These are phyloP conservation scores for Heterodera schachtii DNA, from an alignment of 1,140 invertebrate genomes.

Conservation along the genomic window DNA sequence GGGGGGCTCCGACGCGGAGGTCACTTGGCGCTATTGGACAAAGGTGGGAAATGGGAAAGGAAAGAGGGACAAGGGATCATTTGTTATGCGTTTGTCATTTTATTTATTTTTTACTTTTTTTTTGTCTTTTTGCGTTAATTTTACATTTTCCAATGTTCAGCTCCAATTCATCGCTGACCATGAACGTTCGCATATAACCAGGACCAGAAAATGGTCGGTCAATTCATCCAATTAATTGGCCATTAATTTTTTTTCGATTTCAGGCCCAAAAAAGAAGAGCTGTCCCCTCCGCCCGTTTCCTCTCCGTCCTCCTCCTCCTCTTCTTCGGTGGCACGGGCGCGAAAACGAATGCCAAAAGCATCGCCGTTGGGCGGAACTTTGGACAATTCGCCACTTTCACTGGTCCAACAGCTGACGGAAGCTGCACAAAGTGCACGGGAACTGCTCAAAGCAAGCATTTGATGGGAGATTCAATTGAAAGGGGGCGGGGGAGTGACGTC, in stretches of 20 bases:
- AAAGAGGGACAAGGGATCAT: neutral
- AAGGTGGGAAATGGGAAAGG: constrained; percentile 8
- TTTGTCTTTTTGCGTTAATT: no score
- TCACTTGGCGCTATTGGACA: constrained; percentile 46
- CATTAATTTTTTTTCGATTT: neutral
- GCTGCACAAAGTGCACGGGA: constrained; percentile 27
- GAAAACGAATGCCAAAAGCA: neutral
- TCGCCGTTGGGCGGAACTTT: neutral
- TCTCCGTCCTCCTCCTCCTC: neutral
- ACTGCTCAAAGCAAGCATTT: constrained; percentile 9
- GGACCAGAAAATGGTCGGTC: constrained; percentile 12
- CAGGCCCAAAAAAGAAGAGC: constrained; percentile 18
- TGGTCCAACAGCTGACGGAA: constrained; percentile 29
- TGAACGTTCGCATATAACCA: constrained; percentile 26
- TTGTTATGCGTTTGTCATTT: no score
- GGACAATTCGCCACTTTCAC: neutral
- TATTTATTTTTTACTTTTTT: no score
- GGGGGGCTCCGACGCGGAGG: constrained; percentile 22
- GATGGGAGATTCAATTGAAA: neutral
- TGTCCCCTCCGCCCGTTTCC: neutral
- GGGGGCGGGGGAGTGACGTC: no score
- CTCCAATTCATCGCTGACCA: constrained; percentile 32
- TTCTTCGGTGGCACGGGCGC: neutral
- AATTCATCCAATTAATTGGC: neutral
- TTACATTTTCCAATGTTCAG: neutral